Base-by-base conservation (phyloP, 1,140 invertebrate species). In the Pseudachorutes palmiensis region DNA sequence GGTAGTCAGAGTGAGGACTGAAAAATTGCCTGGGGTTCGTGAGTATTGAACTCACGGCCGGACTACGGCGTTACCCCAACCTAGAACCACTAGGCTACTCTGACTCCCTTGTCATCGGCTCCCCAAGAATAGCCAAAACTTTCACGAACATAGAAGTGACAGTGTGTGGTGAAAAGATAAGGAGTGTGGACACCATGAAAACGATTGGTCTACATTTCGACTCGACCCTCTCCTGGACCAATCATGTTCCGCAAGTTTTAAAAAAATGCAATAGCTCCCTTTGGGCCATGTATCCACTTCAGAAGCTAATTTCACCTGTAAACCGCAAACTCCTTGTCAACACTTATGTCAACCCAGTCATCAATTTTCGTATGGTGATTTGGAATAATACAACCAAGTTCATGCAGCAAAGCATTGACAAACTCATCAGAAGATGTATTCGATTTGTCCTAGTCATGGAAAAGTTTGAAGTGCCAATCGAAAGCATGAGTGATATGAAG, bases 251-350 rank as follows among this genome's bases (percentile, higher is more conserved):
- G 26, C 3, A 30, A 14, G 22, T 62, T 29, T 62, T 22, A 41
- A 62, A 55, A 51, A 67, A 55, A 55, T 28, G 33, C 22, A 62
- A 62, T 62, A 30, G 36, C 51, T 29, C 36, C n/a, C 41, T 67
- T 2, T 62, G 58, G 28, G 14, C 33, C n/a, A 1, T 67, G 26
- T 30, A 55, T 30, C 65, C 60, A 22, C 12, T 67, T 2, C 33
- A 55, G 31, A 28, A 31, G 14, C 14, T 60, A 14, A 22, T 60
- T 5, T 29, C 24, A 5, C 9, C 9, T 14, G 2, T 28, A 9
- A 60, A 60, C 30, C 22, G 58, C 12, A 60, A 60, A 30, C 9
- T 60, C 2, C n/a, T n/a, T n/a, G n/a, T n/a, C n/a, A n/a, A n/a
- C n/a, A 30, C 26, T 9, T 60, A 60, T 29, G 2, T 60, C 2